Conservation (phyloP, 2,888 invertebrate genomes). For the Drosophila diplacantha region DNA sequence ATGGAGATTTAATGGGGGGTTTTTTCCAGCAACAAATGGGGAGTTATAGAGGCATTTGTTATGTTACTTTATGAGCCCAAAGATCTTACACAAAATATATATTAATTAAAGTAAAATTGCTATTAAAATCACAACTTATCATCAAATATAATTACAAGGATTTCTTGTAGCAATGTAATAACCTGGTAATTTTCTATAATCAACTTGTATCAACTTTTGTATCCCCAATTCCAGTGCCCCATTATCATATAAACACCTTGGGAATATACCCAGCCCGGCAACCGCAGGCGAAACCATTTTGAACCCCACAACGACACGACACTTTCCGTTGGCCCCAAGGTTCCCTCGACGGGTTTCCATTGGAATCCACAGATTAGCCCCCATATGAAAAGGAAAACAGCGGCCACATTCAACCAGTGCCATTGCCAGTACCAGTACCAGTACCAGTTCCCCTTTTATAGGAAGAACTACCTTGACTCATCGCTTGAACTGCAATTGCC, state of each 20-base stretch:
- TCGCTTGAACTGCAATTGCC: constrained; percentile 46
- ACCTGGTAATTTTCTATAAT: background rate
- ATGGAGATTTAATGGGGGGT: background rate
- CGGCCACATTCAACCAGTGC: constrained; percentile 11
- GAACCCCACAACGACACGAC: constrained; percentile 6
- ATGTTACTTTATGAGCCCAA: too few relatives aligned
- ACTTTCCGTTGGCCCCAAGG: constrained; percentile 18
- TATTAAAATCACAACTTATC: too few relatives aligned
- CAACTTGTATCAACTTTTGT: too few relatives aligned
- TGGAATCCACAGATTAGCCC: constrained; percentile 12
- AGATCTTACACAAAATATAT: too few relatives aligned
- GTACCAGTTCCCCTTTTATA: constrained; percentile 19
- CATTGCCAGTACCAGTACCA: constrained; percentile 5
- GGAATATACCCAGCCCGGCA: background rate
- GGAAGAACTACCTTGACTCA: constrained; percentile 58
- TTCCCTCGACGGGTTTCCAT: constrained; percentile 8
- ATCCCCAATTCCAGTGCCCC: background rate
- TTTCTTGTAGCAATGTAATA: background rate
- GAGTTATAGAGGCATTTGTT: background rate
- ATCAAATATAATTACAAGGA: too few relatives aligned
- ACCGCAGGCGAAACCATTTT: constrained; percentile 1
- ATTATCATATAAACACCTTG: constrained; percentile 8
- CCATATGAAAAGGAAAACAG: constrained; percentile 1
- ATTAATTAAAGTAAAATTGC: too few relatives aligned
- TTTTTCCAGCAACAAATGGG: background rate